Conservation (phyloP, 2,113 vertebrate species). For the Lepisosteus osseus region DNA sequence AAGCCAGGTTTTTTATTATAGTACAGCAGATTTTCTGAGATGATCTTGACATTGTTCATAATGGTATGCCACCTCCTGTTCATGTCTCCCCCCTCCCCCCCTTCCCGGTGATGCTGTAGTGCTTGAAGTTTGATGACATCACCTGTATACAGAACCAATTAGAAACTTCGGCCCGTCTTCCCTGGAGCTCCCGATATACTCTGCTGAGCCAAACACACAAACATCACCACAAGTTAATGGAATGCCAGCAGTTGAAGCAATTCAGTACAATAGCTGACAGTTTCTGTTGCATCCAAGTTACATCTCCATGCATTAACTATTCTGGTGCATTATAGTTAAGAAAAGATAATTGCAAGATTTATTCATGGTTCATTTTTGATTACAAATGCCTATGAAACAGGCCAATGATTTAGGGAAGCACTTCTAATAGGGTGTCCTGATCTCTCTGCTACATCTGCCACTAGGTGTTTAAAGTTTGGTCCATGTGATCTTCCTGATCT, state of each 20-base stretch:
- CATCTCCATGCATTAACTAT: neutral
- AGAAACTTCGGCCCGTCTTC: constrained; percentile 93
- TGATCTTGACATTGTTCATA: constrained; percentile 76
- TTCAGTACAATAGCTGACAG: no score
- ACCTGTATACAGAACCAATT: constrained; percentile 86
- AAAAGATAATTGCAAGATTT: no score
- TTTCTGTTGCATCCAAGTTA: constrained; percentile 18
- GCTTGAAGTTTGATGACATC: constrained; percentile 85
- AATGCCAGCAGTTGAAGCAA: neutral
- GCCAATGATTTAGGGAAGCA: no score
- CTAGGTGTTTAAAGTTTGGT: no score
- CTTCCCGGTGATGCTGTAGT: constrained; percentile 69
- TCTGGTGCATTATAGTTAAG: no score
- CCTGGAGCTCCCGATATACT: constrained; percentile 90
- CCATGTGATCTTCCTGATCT: neutral
- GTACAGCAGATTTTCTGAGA: constrained; percentile 95
- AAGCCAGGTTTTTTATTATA: constrained; percentile 81
- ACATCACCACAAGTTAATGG: constrained; percentile 4
- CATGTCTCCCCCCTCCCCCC: constrained; percentile 16
- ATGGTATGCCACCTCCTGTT: constrained; percentile 72
- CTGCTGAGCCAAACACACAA: constrained; percentile 61
- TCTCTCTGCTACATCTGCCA: no score
- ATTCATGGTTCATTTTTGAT: no score
- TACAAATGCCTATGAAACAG: no score
- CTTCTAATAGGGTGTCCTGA: no score